Conservation (phyloP, 37 sponge, comb jelly and placozoan genomes). For the Spongilla lacustris region DNA sequence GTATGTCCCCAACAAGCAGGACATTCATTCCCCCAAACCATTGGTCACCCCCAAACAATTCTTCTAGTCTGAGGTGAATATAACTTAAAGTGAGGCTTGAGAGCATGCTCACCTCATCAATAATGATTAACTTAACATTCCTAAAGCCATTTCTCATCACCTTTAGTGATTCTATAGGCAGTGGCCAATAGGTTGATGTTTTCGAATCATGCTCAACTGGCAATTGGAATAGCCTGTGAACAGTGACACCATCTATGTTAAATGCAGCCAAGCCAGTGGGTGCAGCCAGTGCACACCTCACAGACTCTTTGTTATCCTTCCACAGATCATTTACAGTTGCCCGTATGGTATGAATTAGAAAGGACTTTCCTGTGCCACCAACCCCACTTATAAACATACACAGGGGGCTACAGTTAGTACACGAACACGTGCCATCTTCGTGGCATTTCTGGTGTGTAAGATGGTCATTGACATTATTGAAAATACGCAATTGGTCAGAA, state of each 20-base stretch:
- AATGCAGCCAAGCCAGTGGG: constrained; percentile 62
- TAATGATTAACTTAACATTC: constrained; percentile 40
- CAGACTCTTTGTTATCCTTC: not conserved
- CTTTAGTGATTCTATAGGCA: constrained; percentile 6
- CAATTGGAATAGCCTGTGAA: constrained; percentile 32
- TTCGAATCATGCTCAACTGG: constrained; percentile 65
- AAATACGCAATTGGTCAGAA: constrained; percentile 55
- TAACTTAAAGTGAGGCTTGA: constrained; percentile 26
- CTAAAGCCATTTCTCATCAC: constrained; percentile 28
- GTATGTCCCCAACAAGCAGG: constrained; percentile 62
- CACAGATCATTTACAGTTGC: constrained; percentile 6
- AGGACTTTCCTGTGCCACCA: constrained; percentile 63
- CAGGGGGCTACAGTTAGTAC: constrained; percentile 7
- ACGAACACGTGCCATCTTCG: not conserved
- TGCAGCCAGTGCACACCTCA: constrained; percentile 41
- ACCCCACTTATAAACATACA: constrained; percentile 44
- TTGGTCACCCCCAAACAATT: constrained; percentile 43
- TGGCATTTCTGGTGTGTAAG: constrained; percentile 2
- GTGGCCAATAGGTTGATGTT: constrained; percentile 23
- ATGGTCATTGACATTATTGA: constrained; percentile 24
- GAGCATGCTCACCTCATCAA: constrained; percentile 69
- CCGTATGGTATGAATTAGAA: constrained; percentile 46
- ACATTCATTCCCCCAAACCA: constrained; percentile 40
- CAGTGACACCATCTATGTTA: constrained; percentile 48
- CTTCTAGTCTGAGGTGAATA: constrained; percentile 51